phyloP scores from a whole-genome alignment of 2,888 invertebrate species.

The Volucella inflata region DNA sequence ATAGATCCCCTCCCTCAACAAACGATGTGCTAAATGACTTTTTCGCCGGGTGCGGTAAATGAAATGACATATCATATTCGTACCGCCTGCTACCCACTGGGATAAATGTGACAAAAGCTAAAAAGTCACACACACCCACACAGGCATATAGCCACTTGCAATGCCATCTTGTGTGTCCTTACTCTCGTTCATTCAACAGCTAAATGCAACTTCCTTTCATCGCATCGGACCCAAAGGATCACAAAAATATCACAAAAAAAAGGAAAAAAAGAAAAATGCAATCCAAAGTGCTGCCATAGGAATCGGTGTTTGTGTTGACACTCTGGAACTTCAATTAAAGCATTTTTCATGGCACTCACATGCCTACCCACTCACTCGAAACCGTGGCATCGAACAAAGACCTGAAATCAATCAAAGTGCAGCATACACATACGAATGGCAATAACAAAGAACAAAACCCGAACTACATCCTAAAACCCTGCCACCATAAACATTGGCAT shows the following conservation, averaged over 20 bases:
- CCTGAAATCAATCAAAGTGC: constrained; percentile 66
- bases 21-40: constrained; percentile 21
- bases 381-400: constrained; percentile 35
- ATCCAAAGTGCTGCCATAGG: constrained; percentile 17
- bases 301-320: constrained; percentile 10
- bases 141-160: background rate
- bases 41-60: background rate
- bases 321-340: constrained; percentile 34
- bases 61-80: background rate
- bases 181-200: constrained; percentile 35
- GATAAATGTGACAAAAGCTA: background rate
- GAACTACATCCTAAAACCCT: too few species aligned
- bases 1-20: too few species aligned
- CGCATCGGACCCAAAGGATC: background rate
- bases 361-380: constrained; percentile 17
- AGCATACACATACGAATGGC: constrained; percentile 4
- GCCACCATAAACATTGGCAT: background rate
- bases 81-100: background rate
- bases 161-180: background rate
- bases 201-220: constrained; percentile 42
- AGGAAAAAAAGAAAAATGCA: background rate
- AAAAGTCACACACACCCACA: background rate
- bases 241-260: too few species aligned
- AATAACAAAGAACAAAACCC: constrained; percentile 23
- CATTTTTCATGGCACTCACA: constrained; percentile 15